Evolutionary conservation across 1,140 invertebrate species (phyloP).

Genomic region (Tetragnatha versicolor): DNA sequence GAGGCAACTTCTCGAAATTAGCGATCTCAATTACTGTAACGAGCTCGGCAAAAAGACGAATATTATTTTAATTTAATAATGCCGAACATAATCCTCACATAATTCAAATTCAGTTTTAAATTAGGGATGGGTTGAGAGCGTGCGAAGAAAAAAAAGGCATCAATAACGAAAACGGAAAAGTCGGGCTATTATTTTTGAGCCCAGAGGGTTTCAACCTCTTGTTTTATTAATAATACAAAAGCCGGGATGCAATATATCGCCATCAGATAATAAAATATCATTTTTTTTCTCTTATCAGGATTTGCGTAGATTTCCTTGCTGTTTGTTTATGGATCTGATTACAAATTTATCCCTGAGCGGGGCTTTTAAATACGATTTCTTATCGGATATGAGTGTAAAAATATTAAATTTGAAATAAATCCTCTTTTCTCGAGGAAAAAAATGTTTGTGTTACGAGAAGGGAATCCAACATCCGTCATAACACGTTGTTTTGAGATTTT

Average conservation of each 20-base stretch:
- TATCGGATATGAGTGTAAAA: conserved; percentile 1
- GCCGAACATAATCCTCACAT: conserved; percentile 4
- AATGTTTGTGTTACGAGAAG: too few species aligned
- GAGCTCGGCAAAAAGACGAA: conserved; percentile 22
- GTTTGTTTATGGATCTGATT: conserved; percentile 32
- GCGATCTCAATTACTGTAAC: conserved; percentile 28
- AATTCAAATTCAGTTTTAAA: conserved; percentile 33
- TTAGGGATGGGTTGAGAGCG: not conserved
- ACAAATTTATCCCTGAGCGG: not conserved
- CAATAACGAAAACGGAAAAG: not conserved
- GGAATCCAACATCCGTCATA: too few species aligned
- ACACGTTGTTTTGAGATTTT: too few species aligned
- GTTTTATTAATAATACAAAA: conserved; percentile 3
- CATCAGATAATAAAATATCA: conserved; percentile 2
- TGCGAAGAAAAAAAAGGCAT: conserved; percentile 1
- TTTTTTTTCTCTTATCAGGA: not conserved
- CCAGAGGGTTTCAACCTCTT: not conserved
- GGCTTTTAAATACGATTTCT: conserved; percentile 5
- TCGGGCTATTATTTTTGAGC: conserved; percentile 13
- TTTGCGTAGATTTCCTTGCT: too few species aligned
- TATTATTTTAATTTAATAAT: conserved; percentile 52
- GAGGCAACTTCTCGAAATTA: conserved; percentile 10
- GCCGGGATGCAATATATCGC: not conserved
- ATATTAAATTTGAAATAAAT: conserved; percentile 14
- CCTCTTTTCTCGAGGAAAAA: too few species aligned